Base-by-base conservation (phyloP, 1,140 invertebrate genomes). In the Bombus affinis region DNA sequence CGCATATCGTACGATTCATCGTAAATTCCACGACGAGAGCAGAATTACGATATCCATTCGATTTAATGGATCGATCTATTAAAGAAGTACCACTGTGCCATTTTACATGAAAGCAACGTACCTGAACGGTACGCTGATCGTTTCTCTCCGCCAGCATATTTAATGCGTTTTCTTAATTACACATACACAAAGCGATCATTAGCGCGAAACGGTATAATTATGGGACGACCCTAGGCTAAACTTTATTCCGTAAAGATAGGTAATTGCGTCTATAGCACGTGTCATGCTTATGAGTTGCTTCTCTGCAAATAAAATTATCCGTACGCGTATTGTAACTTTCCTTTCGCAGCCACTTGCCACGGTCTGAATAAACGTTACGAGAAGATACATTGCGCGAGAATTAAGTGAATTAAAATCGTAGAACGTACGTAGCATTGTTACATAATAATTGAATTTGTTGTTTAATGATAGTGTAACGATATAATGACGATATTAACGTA, bases 191-290 rank as follows among this genome's bases (percentile, higher is more conserved):
- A 74, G 78, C 44, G 53, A 81, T 85, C 79, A n/a, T 81, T 81
- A 85, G 84, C 70, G 74, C 75, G 83, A 59, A 44, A 85, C 83
- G 76, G 66, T 71, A 35, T 72, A 85, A 80, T 85, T 85, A 78
- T 57, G 13, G 0, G 28, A n/a, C 66, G 53, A 62, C 82, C 66
- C 53, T 28, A 42, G 39, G 47, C 28, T 42, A 22, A 81, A 66
- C 37, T 66, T 74, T 53, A 57, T 37, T 81, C 44, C n/a, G 8
- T 47, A 44, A 72, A 77, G 76, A 42, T 25, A 37, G 65, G 72
- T 44, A 57, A 57, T 83, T 66, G 37, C 18, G 73, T 39, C 44
- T 12, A 18, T 10, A 70, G 81, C 73, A 78, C 81, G 81, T 78
- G 74, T 78, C 74, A 10, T 15, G 59, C 18, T 39, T 57, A 12